Base-by-base conservation (phyloP, 2,888 invertebrate genomes). In the Hypsopygia costalis region DNA sequence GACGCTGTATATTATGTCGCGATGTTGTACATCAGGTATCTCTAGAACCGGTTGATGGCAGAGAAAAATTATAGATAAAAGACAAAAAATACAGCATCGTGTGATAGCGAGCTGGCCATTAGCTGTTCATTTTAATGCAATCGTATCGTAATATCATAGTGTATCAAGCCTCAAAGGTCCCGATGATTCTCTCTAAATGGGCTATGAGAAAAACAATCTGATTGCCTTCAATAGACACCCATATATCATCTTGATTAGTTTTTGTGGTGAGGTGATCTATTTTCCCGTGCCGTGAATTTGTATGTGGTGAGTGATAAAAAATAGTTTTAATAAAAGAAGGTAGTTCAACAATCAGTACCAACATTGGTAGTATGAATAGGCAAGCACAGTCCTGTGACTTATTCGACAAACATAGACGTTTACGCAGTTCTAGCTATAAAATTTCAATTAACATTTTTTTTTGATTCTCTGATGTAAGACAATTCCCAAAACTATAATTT, bases 401-500 rank as follows among this genome's bases (percentile, higher is more conserved):
- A 25, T 7, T 6, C 6, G 2, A 4, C n/a, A n/a, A 25, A 7
- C 2, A 16, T 3, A 16, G 4, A 16, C 4, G 3, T 16, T 16
- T 16, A 2, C 16, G 16, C 16, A 16, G 16, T n/a, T n/a, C n/a
- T n/a, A n/a, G n/a, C n/a, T n/a, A n/a, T n/a, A n/a, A n/a, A 6
- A 21, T 21, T 21, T 6, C 9, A 30, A 30, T 30, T 30, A 30
- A n/a, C 16, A 28, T 9, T 16, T 16, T 36, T n/a, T 27, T 25
- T 22, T 45, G 46, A 36, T 36, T 45, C 33, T 22, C 28, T 45
- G 47, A 47, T 44, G 47, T 44, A 51, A 40, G 33, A 55, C 58
- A 62, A 57, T 51, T 57, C 55, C 46, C 58, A 52, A 67, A 74
- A 72, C 64, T 62, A 69, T 72, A 62, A 72, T 74, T 73, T 69